These are phyloP conservation scores for Panagrolaimus sp. DNA, from an alignment of 1,140 invertebrate genomes.

Conservation along the genomic window DNA sequence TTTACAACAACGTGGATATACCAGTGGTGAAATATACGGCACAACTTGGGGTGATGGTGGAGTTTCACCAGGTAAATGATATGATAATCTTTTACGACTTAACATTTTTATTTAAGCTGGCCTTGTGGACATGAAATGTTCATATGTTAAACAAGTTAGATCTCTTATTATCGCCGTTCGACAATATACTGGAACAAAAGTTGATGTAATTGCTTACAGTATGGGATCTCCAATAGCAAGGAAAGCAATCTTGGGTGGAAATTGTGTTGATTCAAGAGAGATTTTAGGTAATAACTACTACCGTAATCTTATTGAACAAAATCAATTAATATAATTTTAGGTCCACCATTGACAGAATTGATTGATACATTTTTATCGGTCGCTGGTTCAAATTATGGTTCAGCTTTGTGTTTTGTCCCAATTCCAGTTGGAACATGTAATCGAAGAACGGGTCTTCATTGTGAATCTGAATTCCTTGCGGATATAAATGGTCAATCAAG, in stretches of 20 bases:
- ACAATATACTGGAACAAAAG: slow-evolving; percentile 45
- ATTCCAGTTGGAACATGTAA: slow-evolving; percentile 49
- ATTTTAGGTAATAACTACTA: slow-evolving; percentile 13
- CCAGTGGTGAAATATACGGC: slow-evolving; percentile 35
- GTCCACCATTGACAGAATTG: slow-evolving; percentile 45
- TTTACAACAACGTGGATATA: slow-evolving; percentile 32
- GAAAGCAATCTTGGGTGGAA: slow-evolving; percentile 43
- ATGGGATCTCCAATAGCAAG: slow-evolving; percentile 45
- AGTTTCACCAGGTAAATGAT: neutral
- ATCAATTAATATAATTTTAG: slow-evolving; percentile 3
- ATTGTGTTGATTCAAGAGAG: slow-evolving; percentile 47
- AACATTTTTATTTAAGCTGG: slow-evolving; percentile 26
- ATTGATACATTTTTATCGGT: slow-evolving; percentile 48
- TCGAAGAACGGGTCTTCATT: slow-evolving; percentile 40
- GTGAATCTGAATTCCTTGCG: slow-evolving; percentile 48
- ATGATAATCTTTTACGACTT: neutral
- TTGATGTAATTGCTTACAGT: slow-evolving; percentile 44
- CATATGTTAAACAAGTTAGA: slow-evolving; percentile 35
- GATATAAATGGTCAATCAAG: slow-evolving; percentile 36
- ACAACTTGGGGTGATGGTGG: slow-evolving; percentile 48
- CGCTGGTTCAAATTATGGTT: slow-evolving; percentile 45
- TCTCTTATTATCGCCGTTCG: slow-evolving; percentile 47
- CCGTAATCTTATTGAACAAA: neutral
- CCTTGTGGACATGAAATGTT: slow-evolving; percentile 46
- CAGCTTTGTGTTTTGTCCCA: slow-evolving; percentile 40